Percentiles rank a stretch among this genome's conserved stretches.
Conservation (phyloP, 2,797 vertebrate species). For the Odontamblyopus lacepedii region DNA sequence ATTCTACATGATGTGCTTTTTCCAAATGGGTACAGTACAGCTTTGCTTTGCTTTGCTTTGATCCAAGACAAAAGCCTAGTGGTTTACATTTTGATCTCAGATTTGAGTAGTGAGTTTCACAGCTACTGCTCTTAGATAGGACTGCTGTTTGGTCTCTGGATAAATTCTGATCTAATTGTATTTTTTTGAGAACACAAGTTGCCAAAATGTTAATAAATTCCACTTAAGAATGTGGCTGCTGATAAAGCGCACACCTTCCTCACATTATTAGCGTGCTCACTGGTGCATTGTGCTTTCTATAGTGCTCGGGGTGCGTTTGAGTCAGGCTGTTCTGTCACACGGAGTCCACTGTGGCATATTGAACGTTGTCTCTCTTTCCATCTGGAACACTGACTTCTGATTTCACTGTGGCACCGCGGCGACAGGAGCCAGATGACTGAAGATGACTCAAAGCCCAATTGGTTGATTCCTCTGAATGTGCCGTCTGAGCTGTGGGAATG, state of each 20-base stretch:
- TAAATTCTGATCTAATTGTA: neutral
- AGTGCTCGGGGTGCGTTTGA: slow-evolving; percentile 28
- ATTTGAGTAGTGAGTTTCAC: no score
- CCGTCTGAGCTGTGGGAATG: slow-evolving; percentile 51
- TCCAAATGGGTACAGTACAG: no score
- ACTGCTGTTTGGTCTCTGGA: no score
- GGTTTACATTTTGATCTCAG: no score
- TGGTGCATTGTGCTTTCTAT: slow-evolving; percentile 9
- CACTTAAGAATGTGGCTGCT: neutral
- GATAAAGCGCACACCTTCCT: neutral
- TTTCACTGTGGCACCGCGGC: slow-evolving; percentile 63
- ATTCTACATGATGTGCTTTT: neutral
- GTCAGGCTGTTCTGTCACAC: slow-evolving; percentile 36
- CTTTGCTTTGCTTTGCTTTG: no score
- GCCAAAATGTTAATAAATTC: neutral
- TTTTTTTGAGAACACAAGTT: neutral
- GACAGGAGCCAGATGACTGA: slow-evolving; percentile 68
- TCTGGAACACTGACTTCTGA: slow-evolving; percentile 70
- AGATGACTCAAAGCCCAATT: slow-evolving; percentile 64
- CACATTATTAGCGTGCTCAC: neutral
- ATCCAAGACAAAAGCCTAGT: no score
- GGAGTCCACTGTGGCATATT: slow-evolving; percentile 59
- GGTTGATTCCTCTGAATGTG: slow-evolving; percentile 54
- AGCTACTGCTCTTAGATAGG: no score
- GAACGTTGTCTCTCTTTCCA: slow-evolving; percentile 66